Evolutionary conservation across 2,888 invertebrate genomes (phyloP).

Genomic region (Gymnocheta viridis): DNA sequence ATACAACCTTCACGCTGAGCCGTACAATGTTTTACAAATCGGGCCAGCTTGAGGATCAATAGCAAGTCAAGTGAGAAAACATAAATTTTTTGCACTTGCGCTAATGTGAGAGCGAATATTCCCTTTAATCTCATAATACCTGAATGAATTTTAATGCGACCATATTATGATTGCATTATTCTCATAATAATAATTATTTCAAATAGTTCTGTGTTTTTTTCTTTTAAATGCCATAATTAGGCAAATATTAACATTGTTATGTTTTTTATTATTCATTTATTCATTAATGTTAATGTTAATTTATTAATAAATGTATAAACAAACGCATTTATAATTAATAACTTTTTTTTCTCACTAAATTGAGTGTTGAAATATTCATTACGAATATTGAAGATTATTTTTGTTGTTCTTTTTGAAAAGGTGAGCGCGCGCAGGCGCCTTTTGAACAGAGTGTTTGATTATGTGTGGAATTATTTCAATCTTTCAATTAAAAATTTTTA

Average conservation of each 20-base stretch:
- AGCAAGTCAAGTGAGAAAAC: constrained; percentile 37
- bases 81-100: background rate
- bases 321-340: constrained; percentile 55
- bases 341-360: constrained; percentile 31
- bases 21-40: constrained; percentile 26
- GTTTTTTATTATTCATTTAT: background rate
- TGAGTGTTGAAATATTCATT: constrained; percentile 79
- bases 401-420: constrained; percentile 39
- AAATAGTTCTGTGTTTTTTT: background rate
- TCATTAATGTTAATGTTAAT: constrained; percentile 73
- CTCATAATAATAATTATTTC: background rate
- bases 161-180: background rate
- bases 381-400: constrained; percentile 64
- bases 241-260: background rate
- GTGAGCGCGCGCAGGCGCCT: constrained; percentile 73
- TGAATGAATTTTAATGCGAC: too few species aligned
- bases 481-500: constrained; percentile 38
- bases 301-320: constrained; percentile 80
- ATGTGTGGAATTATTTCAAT: constrained; percentile 49
- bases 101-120: background rate
- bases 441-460: background rate
- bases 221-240: constrained; percentile 42
- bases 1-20: constrained; percentile 36
- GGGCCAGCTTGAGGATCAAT: background rate
- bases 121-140: background rate